phyloP scores from a whole-genome alignment of 2,797 vertebrate species.

The Poeciliopsis turneri region DNA sequence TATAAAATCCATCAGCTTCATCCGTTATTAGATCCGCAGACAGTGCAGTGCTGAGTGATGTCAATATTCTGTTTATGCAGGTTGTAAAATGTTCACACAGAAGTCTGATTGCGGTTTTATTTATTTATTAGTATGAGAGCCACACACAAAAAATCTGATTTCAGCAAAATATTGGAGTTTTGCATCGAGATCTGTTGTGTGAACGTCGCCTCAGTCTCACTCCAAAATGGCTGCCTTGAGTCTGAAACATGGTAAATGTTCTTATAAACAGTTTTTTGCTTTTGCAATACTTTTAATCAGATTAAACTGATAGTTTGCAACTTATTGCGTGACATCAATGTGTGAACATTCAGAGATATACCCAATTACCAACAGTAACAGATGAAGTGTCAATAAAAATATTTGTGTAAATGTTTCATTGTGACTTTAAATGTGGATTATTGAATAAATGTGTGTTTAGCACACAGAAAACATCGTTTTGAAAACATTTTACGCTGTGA shows the following conservation, averaged over 20 bases:
- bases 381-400: not conserved
- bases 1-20: no score
- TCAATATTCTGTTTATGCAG: no score
- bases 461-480: not conserved
- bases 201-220: not conserved
- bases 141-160: no score
- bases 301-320: not conserved
- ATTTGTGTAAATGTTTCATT: not conserved
- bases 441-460: conserved; percentile 22
- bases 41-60: no score
- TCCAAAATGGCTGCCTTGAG: not conserved
- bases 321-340: not conserved
- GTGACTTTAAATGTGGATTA: not conserved
- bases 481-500: conserved; percentile 12
- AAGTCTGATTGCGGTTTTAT: no score
- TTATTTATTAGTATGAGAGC: no score
- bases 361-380: not conserved
- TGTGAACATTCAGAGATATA: not conserved
- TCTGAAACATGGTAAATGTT: not conserved
- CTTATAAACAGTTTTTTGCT: not conserved
- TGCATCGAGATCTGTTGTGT: no score
- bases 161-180: no score
- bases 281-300: not conserved
- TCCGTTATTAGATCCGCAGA: no score
- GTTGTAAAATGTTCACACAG: no score